Base-by-base conservation (phyloP, 2,797 vertebrate genomes). In the Enteromius treurensis region DNA sequence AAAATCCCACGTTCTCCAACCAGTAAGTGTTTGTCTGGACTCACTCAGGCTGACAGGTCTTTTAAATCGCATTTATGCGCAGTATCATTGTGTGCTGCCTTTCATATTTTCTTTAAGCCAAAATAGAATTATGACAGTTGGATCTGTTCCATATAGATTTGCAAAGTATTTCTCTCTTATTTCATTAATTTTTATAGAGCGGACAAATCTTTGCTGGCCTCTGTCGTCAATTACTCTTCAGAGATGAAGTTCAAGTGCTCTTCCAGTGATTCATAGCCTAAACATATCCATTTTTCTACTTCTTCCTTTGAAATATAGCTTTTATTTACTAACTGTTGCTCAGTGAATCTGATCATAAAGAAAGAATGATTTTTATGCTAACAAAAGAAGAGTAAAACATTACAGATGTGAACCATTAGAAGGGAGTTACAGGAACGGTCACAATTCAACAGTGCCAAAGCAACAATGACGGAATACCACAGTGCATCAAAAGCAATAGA, bases 71-170 rank as follows among this genome's bases (percentile, higher is more conserved):
- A 9, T 83, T 83, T 71, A 77, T 83, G 51, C n/a, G 45, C 55
- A 71, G 49, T 37, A 55, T 69, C 51, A 60, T 64, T 23, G 58
- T 67, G 60, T 8, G 15, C 45, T 29, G 60, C 14, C 2, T 74
- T 67, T 45, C 42, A 67, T 82, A 37, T 51, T 60, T 69, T 37
- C 26, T 47, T 60, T n/a, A 14, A 77, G 34, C 37, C 58, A 10
- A 71, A 65, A 37, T 55, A 58, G 67, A 78, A 83, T 29, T 26
- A 83, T 71, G 76, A 60, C 21, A 10, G 8, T 17, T 83, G 82
- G 82, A 71, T 45, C 53, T 58, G 51, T 83, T 69, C 74, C 74
- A 77, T 58, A 69, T 69, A 77, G 64, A 77, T 78, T 79, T 79
- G 55, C 14, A 23, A 45, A 62, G 75, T 51, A 79, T 77, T 78